Evolutionary conservation across 2,888 invertebrate species (phyloP), one percentile per base, ranked within the genome.

Genomic region (Volucella zonaria): DNA sequence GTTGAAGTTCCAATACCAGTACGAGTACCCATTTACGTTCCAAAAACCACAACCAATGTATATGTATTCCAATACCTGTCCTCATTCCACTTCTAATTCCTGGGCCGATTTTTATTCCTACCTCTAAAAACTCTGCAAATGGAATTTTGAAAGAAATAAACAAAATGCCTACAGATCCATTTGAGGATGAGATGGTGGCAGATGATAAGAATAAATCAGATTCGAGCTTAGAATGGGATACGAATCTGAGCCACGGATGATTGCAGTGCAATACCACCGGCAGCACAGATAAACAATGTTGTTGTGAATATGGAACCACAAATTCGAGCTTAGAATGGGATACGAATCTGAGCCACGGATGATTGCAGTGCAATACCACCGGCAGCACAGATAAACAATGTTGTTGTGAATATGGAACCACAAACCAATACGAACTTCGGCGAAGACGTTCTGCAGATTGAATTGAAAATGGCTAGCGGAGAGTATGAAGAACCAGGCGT

Each of bases 141-240:
- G 96, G 96, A 9, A 97, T 98, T 56, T 93, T 97, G 92, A 97
- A 97, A 90, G 97, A 97, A 90, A 96, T 97, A 52, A 97, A 97
- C 87, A 97, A 97, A 92, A 96, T 97, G 92, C 97, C 98, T 0
- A 95, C 96, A 9, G 97, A 98, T 94, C 97, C 98, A 0, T 96
- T 96, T 87, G 98, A 98, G 92, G 97, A 97, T 0, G 98, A 97
- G 91, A 96, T 97, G 95, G 97, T 98, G 1, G 97, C 97, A 0
- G 96, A 95, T 3, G 96, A 96, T 85, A 96, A 96, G 90, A 96
- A 96, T 89, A 94, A 95, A 85, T 95, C 95, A 66, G 95, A 96
- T 87, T 95, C 95, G 15, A 96, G 96, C 90, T 95, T 95, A 0
- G 96, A 96, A 87, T 95, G 95, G 77, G 95, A 95, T 79, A 89